Evolutionary conservation across 1,140 invertebrate genomes (phyloP), one percentile per base, ranked within the genome.

Genomic region (Drosophila triauraria): DNA sequence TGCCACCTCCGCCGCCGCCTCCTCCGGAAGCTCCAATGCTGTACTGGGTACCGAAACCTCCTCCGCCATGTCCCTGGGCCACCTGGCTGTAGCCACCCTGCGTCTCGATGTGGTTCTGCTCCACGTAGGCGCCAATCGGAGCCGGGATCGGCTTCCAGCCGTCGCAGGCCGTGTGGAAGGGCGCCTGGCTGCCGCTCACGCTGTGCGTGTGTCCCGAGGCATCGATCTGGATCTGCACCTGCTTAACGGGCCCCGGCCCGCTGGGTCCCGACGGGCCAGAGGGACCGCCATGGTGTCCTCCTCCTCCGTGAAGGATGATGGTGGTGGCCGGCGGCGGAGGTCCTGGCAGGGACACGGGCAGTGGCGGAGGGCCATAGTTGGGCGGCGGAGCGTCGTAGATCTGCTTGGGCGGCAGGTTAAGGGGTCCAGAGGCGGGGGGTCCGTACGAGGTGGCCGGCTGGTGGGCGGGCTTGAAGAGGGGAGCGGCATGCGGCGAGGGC

Each of bases 101-200:
- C 3, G 87, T 90, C 17, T 91, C 91, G 15, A 92, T 85, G 46
- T 86, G 78, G 27, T 91, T 91, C 44, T 91, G 71, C 58, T 91
- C 91, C 1, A 91, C 67, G 42, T 91, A 87, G 48, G 80, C 64
- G 0, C 87, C 90, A 12, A 94, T 82, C 23, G 94, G 93, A 40
- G 96, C 96, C 35, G 96, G 95, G 47, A 97, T 97, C 15, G 96
- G 96, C 82, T 96, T 96, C 96, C 96, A 97, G 35, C 96, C 96
- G 74, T 97, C 96, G 81, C 97, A 97, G 8, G 91, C 91, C 1
- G 91, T 92, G 59, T 92, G 91, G 71, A 92, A 92, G 0, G 91
- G 91, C 2, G 84, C 84, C 54, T 91, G 91, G 2, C 83, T 91
- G 5, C 91, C 86, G 17, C 77, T 86, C 1, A 92, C 82, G 27